Base-by-base conservation (phyloP, 2,888 invertebrate genomes). In the Trichogramma dendrolimi region DNA sequence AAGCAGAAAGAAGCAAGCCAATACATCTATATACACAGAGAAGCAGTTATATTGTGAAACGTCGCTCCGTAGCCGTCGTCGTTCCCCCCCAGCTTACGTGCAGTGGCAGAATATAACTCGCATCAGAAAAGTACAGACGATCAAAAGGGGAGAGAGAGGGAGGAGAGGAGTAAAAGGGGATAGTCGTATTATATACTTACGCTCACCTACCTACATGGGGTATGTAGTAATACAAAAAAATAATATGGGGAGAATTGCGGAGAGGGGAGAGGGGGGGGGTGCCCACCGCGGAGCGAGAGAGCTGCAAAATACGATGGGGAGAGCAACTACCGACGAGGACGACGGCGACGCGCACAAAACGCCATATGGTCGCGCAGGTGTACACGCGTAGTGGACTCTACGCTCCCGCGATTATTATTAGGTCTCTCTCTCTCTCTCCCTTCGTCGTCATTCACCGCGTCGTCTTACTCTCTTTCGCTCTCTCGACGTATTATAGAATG, bases 351-450 rank as follows among this genome's bases (percentile, higher is more conserved):
- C 72, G 72, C 74, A 73, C 71, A 73, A 73, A 75, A 74, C 72
- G 72, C 78, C 79, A 79, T 79, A 79, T 79, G 79, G 77, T 70
- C 70, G 64, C 72, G 79, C 79, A 79, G 79, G 79, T 79, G 79
- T 72, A 76, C 74, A 55, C 65, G 67, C 72, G 71, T 70, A 7
- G 40, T 39, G 51, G 59, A 61, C 61, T 49, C 53, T 10, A 49
- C 40, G 10, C 49, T n/a, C 42, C 40, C 42, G 46, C 47, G 60
- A 14, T 75, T 77, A 77, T 78, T 77, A 74, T 73, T 72, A 71
- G 68, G 67, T 66, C 71, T 71, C 69, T 47, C n/a, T 5, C 41
- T 40, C 46, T 39, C 53, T 55, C 57, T 10, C 14, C 5, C 5
- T 51, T 51, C 6, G 51, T 7, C 51, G 38, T 5, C 6, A 27